Evolutionary conservation across 2,888 invertebrate species (phyloP).

Genomic region (Drosophila colorata): DNA sequence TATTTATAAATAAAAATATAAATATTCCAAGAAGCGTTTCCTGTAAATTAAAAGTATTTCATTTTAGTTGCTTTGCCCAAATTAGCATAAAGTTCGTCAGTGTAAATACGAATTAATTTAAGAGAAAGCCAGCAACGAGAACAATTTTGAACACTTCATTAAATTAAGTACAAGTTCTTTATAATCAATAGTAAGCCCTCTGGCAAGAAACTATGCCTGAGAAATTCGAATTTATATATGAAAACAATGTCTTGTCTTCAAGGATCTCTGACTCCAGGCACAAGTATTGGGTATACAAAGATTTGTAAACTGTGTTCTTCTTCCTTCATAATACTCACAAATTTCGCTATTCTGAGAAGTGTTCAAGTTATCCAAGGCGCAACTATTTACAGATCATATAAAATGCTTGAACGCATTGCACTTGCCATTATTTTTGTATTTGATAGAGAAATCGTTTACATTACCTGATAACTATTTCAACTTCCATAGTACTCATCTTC

Average conservation of each 20-base stretch:
- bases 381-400: constrained; percentile 35
- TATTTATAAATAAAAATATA: neutral
- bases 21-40: constrained; percentile 47
- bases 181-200: neutral
- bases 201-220: constrained; percentile 5
- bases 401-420: constrained; percentile 61
- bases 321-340: constrained; percentile 21
- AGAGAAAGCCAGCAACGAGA: constrained; percentile 20
- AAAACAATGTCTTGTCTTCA: constrained; percentile 14
- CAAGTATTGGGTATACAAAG: constrained; percentile 7
- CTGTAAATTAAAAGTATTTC: constrained; percentile 63
- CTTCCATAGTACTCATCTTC: constrained; percentile 15
- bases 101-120: constrained; percentile 31
- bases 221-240: constrained; percentile 30
- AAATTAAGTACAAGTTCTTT: constrained; percentile 1
- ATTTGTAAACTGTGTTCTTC: neutral
- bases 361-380: constrained; percentile 37
- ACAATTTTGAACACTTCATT: constrained; percentile 42
- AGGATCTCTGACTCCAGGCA: constrained; percentile 29
- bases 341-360: constrained; percentile 35
- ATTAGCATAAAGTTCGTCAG: constrained; percentile 44
- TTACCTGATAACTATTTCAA: constrained; percentile 9
- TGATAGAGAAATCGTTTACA: constrained; percentile 33
- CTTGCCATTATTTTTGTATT: constrained; percentile 78
- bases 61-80: constrained; percentile 56